Evolutionary conservation across 1,140 invertebrate genomes (phyloP).

Genomic region (Drosophila nigrodunni): DNA sequence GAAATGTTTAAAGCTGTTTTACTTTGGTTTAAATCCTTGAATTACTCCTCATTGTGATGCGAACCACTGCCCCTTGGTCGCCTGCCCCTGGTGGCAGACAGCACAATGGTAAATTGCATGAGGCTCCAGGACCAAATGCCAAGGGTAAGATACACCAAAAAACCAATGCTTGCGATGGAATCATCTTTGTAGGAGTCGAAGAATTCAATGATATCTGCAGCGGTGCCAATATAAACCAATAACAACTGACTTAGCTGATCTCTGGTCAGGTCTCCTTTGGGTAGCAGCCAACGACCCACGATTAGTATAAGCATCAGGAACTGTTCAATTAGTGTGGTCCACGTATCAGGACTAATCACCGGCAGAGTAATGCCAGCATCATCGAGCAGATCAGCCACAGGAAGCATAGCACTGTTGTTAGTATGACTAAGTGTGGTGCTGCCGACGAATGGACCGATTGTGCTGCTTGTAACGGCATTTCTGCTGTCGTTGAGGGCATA

Average conservation of each 20-base stretch:
- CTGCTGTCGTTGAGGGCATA: conserved; percentile 85
- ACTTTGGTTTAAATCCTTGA: not conserved
- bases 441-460: conserved; percentile 83
- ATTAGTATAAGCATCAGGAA: conserved; percentile 95
- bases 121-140: conserved; percentile 95
- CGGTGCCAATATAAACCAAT: conserved; percentile 93
- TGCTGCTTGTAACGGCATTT: conserved; percentile 78
- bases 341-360: conserved; percentile 88
- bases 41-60: conserved; percentile 72
- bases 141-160: conserved; percentile 91
- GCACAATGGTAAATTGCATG: conserved; percentile 95
- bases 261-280: conserved; percentile 94
- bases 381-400: conserved; percentile 63
- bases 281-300: conserved; percentile 94
- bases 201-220: conserved; percentile 98
- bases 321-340: conserved; percentile 95
- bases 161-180: conserved; percentile 89
- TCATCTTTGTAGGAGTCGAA: conserved; percentile 97
- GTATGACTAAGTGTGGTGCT: conserved; percentile 74
- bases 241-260: conserved; percentile 96
- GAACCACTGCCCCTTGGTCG: conserved; percentile 79
- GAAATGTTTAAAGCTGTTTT: not conserved
- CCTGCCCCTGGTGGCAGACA: conserved; percentile 93
- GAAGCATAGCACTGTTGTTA: conserved; percentile 86
- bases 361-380: conserved; percentile 70